A percentile compares a stretch with the other conserved stretches of the same genome.
These are phyloP conservation scores for Stenurella melanura DNA, from an alignment of 2,888 invertebrate genomes.

Conservation along the genomic window DNA sequence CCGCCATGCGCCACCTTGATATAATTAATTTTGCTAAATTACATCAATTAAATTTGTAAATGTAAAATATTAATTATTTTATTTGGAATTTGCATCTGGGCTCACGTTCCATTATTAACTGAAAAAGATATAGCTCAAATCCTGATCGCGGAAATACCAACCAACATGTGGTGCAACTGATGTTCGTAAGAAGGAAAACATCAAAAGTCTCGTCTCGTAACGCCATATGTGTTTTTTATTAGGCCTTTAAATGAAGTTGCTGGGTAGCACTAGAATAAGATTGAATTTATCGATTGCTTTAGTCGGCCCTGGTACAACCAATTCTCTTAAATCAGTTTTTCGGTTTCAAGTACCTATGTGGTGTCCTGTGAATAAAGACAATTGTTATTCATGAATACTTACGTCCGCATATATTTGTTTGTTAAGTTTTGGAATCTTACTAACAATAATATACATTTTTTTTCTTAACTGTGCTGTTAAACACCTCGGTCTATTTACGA, in stretches of 20 bases:
- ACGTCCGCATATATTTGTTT: too few species aligned
- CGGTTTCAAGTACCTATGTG: too few species aligned
- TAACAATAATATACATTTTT: too few species aligned
- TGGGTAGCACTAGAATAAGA: neutral
- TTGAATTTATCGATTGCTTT: neutral
- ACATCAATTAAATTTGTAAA: too few species aligned
- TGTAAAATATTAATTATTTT: too few species aligned
- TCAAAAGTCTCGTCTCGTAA: neutral
- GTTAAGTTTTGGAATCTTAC: too few species aligned
- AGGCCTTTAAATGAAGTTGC: constrained; percentile 7
- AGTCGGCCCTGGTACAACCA: neutral
- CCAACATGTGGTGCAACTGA: constrained; percentile 3
- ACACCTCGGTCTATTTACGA: too few species aligned
- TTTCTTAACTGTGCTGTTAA: too few species aligned
- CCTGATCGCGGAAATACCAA: neutral
- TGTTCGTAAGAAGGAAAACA: neutral
- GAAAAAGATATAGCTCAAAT: neutral
- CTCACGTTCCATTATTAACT: neutral
- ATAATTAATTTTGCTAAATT: too few species aligned
- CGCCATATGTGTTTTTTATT: constrained; percentile 3
- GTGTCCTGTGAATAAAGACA: too few species aligned
- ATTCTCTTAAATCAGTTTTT: neutral
- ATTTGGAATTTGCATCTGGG: neutral
- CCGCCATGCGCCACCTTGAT: too few species aligned
- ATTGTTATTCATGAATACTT: too few species aligned